A percentile compares a stretch with the other conserved stretches of the same genome.
Conservation (phyloP, 2,888 invertebrate species). For the Perizoma flavofasciatum region DNA sequence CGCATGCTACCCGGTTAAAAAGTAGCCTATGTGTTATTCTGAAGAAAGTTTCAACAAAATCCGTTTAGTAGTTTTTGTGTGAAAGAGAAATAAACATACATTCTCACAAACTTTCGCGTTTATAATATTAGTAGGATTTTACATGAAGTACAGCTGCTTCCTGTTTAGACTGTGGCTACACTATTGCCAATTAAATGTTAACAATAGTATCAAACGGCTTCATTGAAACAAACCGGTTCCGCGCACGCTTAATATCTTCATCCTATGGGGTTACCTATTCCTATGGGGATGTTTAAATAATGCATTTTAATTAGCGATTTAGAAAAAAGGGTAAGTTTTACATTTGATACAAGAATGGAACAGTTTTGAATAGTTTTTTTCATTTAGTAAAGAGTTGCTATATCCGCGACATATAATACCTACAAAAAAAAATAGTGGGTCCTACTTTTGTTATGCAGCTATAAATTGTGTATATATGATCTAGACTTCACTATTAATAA, state of each 20-base stretch:
- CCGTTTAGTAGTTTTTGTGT: no score
- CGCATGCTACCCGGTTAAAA: no score
- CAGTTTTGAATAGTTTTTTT: slow-evolving; percentile 3
- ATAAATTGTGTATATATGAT: no score
- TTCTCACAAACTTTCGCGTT: no score
- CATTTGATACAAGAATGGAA: slow-evolving; percentile 2
- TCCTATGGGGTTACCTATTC: slow-evolving; percentile 21
- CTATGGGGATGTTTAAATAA: slow-evolving; percentile 44
- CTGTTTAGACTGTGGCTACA: slow-evolving; percentile 52
- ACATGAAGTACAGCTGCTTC: slow-evolving; percentile 3
- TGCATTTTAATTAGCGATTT: slow-evolving; percentile 43
- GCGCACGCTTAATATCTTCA: slow-evolving; percentile 53
- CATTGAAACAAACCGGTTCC: slow-evolving; percentile 71
- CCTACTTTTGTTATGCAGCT: no score
- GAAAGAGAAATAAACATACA: no score
- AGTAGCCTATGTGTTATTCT: no score
- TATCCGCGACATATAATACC: neutral
- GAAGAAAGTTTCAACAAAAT: no score
- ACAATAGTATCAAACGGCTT: slow-evolving; percentile 67
- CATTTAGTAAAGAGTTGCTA: neutral
- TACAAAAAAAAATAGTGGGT: no score
- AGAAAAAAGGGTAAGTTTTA: slow-evolving; percentile 20
- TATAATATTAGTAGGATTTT: no score
- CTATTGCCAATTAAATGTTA: slow-evolving; percentile 75
- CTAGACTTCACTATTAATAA: no score